phyloP scores from a whole-genome alignment of 2,888 invertebrate genomes.

The Blastobasis lacticolella region DNA sequence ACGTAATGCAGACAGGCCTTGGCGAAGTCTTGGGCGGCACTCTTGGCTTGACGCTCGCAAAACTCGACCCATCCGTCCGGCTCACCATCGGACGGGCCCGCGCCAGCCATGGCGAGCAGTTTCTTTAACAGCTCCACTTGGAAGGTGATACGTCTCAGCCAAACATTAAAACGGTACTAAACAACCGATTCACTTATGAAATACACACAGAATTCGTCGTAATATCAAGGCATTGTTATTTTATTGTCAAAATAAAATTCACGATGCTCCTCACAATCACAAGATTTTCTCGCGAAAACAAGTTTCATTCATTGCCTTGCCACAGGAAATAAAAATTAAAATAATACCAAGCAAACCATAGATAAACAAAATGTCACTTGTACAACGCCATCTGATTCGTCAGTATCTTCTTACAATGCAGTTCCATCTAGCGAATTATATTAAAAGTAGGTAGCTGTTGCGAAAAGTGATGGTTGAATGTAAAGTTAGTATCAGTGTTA shows the following conservation, averaged over 20 bases:
- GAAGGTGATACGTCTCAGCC: constrained; percentile 31
- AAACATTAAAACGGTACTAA: constrained; percentile 34
- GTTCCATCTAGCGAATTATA: too few species aligned
- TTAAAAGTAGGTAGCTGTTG: too few species aligned
- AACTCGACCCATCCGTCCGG: constrained; percentile 86
- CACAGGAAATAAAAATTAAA: constrained; percentile 33
- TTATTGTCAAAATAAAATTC: constrained; percentile 60
- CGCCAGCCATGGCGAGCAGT: constrained; percentile 69
- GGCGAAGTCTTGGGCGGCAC: constrained; percentile 91
- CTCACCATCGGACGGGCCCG: constrained; percentile 76
- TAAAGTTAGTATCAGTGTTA: too few species aligned
- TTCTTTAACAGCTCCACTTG: constrained; percentile 71
- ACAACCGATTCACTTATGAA: constrained; percentile 20
- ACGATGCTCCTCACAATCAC: constrained; percentile 46
- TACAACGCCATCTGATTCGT: too few species aligned
- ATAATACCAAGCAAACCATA: too few species aligned
- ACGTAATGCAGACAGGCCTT: constrained; percentile 88
- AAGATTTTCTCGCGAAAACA: constrained; percentile 63
- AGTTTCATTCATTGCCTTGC: constrained; percentile 37
- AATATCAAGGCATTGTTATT: constrained; percentile 37
- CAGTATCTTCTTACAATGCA: too few species aligned
- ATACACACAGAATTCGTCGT: constrained; percentile 20
- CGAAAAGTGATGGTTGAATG: too few species aligned
- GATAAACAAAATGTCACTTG: too few species aligned
- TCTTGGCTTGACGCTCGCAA: constrained; percentile 89